A percentile compares a stretch with the other conserved stretches of the same genome.
Conservation (phyloP, 2,888 invertebrate species). For the Camponotus fellah region DNA sequence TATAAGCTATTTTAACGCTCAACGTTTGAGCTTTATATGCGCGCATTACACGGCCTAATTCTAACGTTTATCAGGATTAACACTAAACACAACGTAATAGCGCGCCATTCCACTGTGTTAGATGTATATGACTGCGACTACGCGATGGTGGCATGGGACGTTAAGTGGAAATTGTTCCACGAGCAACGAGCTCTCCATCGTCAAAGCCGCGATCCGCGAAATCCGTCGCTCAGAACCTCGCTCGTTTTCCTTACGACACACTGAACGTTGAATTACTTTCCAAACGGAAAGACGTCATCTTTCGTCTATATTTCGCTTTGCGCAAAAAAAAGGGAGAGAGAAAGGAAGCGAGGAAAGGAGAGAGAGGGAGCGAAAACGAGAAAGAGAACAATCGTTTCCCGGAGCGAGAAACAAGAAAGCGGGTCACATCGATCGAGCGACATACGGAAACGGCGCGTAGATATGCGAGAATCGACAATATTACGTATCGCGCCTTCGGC, state of each 20-base stretch:
- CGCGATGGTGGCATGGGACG: not conserved
- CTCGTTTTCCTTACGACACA: conserved; percentile 33
- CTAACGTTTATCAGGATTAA: conserved; percentile 45
- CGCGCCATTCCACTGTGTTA: conserved; percentile 21
- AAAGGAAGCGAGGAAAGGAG: too few relatives aligned
- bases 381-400: conserved; percentile 20
- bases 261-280: conserved; percentile 34
- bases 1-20: conserved; percentile 22
- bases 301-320: conserved; percentile 8
- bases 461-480: conserved; percentile 54
- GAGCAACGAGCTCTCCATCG: not conserved
- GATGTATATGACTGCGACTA: conserved; percentile 6
- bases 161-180: conserved; percentile 44
- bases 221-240: not conserved
- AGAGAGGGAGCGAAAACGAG: not conserved
- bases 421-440: conserved; percentile 49
- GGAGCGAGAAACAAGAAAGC: conserved; percentile 39
- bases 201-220: conserved; percentile 32
- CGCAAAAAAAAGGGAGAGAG: not conserved
- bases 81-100: conserved; percentile 35
- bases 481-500: conserved; percentile 57
- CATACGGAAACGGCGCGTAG: conserved; percentile 48
- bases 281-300: conserved; percentile 15
- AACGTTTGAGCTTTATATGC: conserved; percentile 4
- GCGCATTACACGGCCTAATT: conserved; percentile 32